Base-by-base conservation (phyloP, 30 jellyfish, hydroid and myxozoan genomes). In the Aurelia aurita complex sp. Pacific region DNA sequence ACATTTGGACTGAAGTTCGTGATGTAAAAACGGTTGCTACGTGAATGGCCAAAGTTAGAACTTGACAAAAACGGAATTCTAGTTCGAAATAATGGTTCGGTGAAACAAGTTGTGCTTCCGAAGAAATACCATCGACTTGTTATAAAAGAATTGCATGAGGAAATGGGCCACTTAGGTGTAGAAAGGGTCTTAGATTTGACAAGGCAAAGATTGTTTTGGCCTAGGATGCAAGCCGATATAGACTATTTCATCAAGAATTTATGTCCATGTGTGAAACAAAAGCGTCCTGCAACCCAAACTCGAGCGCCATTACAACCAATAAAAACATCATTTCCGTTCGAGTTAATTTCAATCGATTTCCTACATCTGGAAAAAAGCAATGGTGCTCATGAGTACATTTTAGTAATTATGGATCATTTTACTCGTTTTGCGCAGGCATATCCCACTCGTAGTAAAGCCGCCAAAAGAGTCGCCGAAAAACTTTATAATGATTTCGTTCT, bases 381-480 rank as follows among this genome's bases (percentile, higher is more conserved):
- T 12, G 89, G 88, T 15, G 93, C 82, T 16, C 69, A 63, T 74
- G 93, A 84, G 51, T 61, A 84, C 59, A 73, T 84, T 14, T 36
- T 84, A 46, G 77, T 73, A 73, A 70, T 74, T 12, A 71, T 63
- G 78, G 93, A 73, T 64, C 89, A 84, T 40, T 84, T 84, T 32
- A 71, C 93, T 12, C 40, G 93, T 32, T 84, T 72, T 75, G 80
- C 73, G 18, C 70, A 76, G 10, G 89, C 88, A 29, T 84, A 72
- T 40, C 88, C 93, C 11, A 71, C 89, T 2, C 60, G 55, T 35
- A 84, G 55, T 50, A 84, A 84, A 64, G 10, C 81, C 16, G 93
- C 89, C 8, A 84, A 29, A n/a, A 62, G 82, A 3, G 93, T 88
- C 34, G 81, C 81, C 16, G n/a, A 76, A n/a, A 33, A 74, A 16